Evolutionary conservation across 2,888 invertebrate genomes (phyloP).

Genomic region (Vesta saturnalis): DNA sequence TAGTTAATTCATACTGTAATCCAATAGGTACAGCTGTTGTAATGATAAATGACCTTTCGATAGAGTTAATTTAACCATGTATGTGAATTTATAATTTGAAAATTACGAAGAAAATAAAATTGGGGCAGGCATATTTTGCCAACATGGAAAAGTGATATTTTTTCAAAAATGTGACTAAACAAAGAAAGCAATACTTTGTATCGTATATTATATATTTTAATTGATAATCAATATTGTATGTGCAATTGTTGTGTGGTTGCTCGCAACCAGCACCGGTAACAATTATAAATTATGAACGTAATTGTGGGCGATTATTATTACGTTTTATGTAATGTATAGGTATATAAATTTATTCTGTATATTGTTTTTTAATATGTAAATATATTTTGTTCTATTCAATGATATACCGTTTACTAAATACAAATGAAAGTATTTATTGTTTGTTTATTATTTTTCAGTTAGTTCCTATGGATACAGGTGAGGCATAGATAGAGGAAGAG

Average conservation of each 20-base stretch:
- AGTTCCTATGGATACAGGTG: background rate
- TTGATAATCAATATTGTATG: slow-evolving; percentile 54
- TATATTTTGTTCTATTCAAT: slow-evolving; percentile 64
- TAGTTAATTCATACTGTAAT: slow-evolving; percentile 48
- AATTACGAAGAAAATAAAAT: slow-evolving; percentile 32
- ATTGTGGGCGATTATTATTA: slow-evolving; percentile 55
- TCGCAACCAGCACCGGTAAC: slow-evolving; percentile 54
- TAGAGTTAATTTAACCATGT: slow-evolving; percentile 24
- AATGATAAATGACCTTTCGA: slow-evolving; percentile 58
- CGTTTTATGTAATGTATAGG: slow-evolving; percentile 60
- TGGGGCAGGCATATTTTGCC: slow-evolving; percentile 44
- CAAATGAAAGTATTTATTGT: slow-evolving; percentile 53
- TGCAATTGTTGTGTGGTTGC: slow-evolving; percentile 61
- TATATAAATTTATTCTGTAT: slow-evolving; percentile 64
- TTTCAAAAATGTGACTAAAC: slow-evolving; percentile 76
- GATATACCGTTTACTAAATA: slow-evolving; percentile 62
- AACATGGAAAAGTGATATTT: slow-evolving; percentile 70
- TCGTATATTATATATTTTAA: slow-evolving; percentile 66
- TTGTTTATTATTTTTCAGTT: background rate
- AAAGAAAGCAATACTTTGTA: slow-evolving; percentile 83
- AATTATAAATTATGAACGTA: slow-evolving; percentile 54
- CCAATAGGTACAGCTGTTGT: slow-evolving; percentile 61
- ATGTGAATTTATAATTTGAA: slow-evolving; percentile 26
- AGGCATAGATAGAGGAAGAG: too few species aligned
- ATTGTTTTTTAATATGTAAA: slow-evolving; percentile 64